These are phyloP conservation scores for Tenualosa thibaudeaui DNA, from an alignment of 2,797 vertebrate genomes.

Conservation along the genomic window DNA sequence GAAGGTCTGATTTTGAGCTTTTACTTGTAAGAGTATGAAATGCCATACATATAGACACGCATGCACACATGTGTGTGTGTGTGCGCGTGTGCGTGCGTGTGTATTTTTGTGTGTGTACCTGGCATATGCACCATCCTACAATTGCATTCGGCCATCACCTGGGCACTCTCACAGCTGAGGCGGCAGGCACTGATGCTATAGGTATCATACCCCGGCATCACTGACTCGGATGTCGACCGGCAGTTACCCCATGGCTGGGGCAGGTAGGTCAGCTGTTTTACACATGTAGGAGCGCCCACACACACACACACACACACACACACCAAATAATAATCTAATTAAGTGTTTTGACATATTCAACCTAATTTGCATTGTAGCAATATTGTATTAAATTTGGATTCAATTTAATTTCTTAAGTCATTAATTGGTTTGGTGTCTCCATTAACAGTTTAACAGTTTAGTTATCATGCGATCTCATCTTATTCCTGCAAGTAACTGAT, in stretches of 20 bases:
- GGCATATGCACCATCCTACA: conserved; percentile 99
- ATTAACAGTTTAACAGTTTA: not conserved
- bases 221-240: conserved; percentile 83
- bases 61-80: not conserved
- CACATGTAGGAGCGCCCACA: conserved; percentile 26
- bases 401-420: not conserved
- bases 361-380: not conserved
- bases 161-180: conserved; percentile 92
- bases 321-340: not conserved
- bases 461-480: too few species aligned
- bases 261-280: conserved; percentile 90
- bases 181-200: conserved; percentile 97
- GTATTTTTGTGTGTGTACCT: conserved; percentile 69
- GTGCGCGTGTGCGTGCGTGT: not conserved
- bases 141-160: conserved; percentile 86
- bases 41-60: not conserved
- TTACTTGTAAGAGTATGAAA: not conserved
- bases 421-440: not conserved
- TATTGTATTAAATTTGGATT: not conserved
- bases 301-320: not conserved
- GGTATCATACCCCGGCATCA: conserved; percentile 89
- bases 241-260: conserved; percentile 99
- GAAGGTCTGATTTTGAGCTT: not conserved
- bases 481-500: not conserved
- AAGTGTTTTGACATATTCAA: not conserved